A percentile compares a stretch with the other conserved stretches of the same genome.
phyloP scores from a whole-genome alignment of 2,888 invertebrate species.

The Lepas anatifera region DNA sequence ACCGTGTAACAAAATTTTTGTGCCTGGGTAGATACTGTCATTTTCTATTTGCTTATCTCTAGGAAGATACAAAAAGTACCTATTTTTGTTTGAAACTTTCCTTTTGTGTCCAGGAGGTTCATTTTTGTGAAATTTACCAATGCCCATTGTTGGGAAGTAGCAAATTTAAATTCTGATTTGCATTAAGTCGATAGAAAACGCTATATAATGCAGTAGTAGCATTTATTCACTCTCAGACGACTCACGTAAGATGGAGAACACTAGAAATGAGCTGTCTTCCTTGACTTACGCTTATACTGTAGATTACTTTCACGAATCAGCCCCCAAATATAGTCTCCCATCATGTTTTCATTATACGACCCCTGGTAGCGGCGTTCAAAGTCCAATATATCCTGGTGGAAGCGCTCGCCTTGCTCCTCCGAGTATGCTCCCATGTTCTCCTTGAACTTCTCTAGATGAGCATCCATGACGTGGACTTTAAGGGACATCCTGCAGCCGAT shows the following conservation, averaged over 20 bases:
- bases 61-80: background rate
- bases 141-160: background rate
- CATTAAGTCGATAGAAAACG: background rate
- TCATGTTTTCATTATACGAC: conserved; percentile 29
- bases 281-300: background rate
- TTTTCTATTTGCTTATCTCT: background rate
- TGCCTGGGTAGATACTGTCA: background rate
- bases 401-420: conserved; percentile 32
- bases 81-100: background rate
- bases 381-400: conserved; percentile 31
- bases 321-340: conserved; percentile 29
- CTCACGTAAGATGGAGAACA: background rate
- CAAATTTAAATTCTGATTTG: background rate
- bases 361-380: conserved; percentile 31
- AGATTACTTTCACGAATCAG: conserved; percentile 15
- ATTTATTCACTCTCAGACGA: background rate
- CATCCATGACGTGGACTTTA: too few species aligned
- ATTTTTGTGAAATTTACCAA: background rate
- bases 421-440: conserved; percentile 31
- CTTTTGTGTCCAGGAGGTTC: background rate
- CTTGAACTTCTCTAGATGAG: too few species aligned
- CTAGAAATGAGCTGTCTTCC: background rate
- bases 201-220: background rate
- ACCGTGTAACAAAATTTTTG: background rate
- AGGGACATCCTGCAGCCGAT: too few species aligned